Percentiles rank a stretch among this genome's conserved stretches.
Conservation (phyloP, 1,140 invertebrate genomes). For the Tetranychus urticae region DNA sequence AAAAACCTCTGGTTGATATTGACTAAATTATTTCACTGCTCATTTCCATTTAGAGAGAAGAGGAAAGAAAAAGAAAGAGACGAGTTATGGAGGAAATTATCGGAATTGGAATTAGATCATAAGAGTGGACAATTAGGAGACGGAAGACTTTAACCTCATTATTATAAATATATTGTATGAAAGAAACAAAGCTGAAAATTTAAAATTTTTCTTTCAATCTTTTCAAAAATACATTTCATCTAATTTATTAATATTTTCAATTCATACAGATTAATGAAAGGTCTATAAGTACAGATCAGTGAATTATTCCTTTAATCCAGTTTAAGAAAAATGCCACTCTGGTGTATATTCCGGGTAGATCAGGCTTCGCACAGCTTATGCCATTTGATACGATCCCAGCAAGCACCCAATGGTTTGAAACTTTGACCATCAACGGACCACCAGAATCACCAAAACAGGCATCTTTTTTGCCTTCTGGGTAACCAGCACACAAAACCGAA, state of each 20-base stretch:
- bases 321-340: not conserved
- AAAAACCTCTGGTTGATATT: not conserved
- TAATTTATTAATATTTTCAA: too few relatives aligned
- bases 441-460: conserved; percentile 42
- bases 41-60: not conserved
- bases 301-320: not conserved
- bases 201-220: too few relatives aligned
- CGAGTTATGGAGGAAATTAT: conserved; percentile 72
- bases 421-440: conserved; percentile 19
- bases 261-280: too few relatives aligned
- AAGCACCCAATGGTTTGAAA: conserved; percentile 19
- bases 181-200: not conserved
- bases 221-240: too few relatives aligned
- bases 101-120: conserved; percentile 16
- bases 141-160: not conserved
- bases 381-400: conserved; percentile 36
- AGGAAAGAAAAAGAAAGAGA: conserved; percentile 24
- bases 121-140: conserved; percentile 3
- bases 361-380: not conserved
- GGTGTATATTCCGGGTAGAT: conserved; percentile 1
- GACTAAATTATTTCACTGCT: not conserved
- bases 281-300: too few relatives aligned
- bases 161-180: not conserved
- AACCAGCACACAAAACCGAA: conserved; percentile 71
- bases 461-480: conserved; percentile 70